These are phyloP conservation scores for Sebastes alutus DNA, from an alignment of 2,797 vertebrate species.

Conservation along the genomic window DNA sequence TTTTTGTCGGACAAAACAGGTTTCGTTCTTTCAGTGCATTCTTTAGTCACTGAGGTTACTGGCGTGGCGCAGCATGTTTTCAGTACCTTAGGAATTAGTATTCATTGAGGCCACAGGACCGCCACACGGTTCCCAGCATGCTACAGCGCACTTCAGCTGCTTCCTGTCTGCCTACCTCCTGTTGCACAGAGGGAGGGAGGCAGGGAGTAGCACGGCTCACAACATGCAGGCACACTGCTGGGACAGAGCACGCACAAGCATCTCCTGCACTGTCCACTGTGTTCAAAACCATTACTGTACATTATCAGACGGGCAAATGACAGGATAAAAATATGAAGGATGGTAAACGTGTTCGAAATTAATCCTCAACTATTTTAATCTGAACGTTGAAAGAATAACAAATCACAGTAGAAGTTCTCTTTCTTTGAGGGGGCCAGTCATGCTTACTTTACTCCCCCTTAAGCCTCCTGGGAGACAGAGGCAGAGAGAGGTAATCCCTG, in stretches of 20 bases:
- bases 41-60: constrained; percentile 17
- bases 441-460: constrained; percentile 65
- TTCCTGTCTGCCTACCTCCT: constrained; percentile 70
- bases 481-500: constrained; percentile 65
- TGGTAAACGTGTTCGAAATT: constrained; percentile 10
- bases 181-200: constrained; percentile 62
- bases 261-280: constrained; percentile 12
- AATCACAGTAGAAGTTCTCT: constrained; percentile 25
- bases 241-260: constrained; percentile 10
- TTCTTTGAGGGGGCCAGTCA: constrained; percentile 57
- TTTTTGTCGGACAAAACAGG: constrained; percentile 9
- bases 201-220: constrained; percentile 30
- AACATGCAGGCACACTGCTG: constrained; percentile 42
- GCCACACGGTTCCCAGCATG: constrained; percentile 62
- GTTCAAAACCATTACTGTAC: background rate
- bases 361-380: constrained; percentile 22
- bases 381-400: constrained; percentile 26
- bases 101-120: constrained; percentile 52
- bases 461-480: constrained; percentile 74
- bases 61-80: constrained; percentile 37
- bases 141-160: constrained; percentile 58
- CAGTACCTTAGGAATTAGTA: constrained; percentile 28
- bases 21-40: constrained; percentile 23
- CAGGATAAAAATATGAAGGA: background rate
- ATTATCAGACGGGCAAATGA: constrained; percentile 21